A percentile compares a stretch with the other conserved stretches of the same genome.
phyloP scores from a whole-genome alignment of 2,113 vertebrate species.

The Empidonax alnorum region DNA sequence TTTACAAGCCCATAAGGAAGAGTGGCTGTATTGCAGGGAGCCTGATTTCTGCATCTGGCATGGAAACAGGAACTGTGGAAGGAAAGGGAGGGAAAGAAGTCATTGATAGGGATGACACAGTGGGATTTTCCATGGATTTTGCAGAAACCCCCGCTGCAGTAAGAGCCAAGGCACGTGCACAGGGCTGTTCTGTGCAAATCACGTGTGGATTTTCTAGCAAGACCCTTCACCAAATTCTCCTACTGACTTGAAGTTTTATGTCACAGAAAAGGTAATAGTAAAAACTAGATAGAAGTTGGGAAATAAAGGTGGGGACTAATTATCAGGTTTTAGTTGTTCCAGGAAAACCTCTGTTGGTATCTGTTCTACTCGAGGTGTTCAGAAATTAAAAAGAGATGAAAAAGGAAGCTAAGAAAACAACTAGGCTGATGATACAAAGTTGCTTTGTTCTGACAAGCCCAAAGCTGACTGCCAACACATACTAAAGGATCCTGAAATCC shows the following conservation, averaged over 20 bases:
- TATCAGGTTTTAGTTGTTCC: not conserved
- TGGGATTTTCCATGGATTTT: not conserved
- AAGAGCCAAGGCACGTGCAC: not conserved
- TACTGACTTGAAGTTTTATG: not conserved
- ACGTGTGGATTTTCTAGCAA: not conserved
- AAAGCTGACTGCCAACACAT: not conserved
- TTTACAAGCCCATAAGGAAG: fast-evolving
- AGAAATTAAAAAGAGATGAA: not conserved
- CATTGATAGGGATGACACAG: not conserved
- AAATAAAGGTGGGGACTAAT: not conserved
- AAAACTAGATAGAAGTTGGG: not conserved
- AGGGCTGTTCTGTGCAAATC: fast-evolving
- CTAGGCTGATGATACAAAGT: not conserved
- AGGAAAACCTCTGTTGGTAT: not conserved
- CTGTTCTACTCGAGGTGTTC: not conserved
- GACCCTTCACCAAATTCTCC: not conserved
- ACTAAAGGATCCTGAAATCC: not conserved
- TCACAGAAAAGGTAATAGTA: not conserved
- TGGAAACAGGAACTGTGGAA: not conserved
- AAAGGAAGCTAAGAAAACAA: not conserved
- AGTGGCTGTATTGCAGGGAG: not conserved
- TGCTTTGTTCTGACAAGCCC: not conserved
- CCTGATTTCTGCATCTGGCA: not conserved
- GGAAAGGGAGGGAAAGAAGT: not conserved
- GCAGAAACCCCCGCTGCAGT: not conserved